phyloP scores from a whole-genome alignment of 1,140 invertebrate genomes.

The Monochamus saltuarius region DNA sequence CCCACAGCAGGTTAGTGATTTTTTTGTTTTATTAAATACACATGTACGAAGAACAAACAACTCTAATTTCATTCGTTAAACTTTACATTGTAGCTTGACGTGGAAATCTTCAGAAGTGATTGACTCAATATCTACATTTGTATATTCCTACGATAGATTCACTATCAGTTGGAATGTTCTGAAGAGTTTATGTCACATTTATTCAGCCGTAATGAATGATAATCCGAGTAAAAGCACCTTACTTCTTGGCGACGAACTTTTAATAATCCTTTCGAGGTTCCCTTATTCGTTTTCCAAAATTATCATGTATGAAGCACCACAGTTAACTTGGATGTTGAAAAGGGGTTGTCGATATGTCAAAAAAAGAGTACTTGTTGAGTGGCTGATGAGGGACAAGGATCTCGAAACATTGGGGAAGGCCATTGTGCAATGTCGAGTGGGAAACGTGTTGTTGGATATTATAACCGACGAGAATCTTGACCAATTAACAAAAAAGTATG shows the following conservation, averaged over 20 bases:
- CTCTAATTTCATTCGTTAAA: background rate
- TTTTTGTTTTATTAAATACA: too few species aligned
- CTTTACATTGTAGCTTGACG: background rate
- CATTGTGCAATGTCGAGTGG: background rate
- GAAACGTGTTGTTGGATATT: background rate
- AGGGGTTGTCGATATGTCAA: background rate
- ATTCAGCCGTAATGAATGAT: background rate
- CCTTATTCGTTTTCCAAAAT: background rate
- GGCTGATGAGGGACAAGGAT: background rate
- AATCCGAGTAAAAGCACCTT: background rate
- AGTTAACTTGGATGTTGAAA: constrained; percentile 5
- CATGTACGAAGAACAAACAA: too few species aligned
- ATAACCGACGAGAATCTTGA: background rate
- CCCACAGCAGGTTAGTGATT: constrained; percentile 5
- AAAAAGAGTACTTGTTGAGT: background rate
- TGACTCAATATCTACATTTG: background rate
- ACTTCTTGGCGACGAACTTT: constrained; percentile 3
- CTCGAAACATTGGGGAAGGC: background rate
- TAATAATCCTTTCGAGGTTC: constrained; percentile 1
- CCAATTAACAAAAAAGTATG: background rate
- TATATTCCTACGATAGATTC: constrained; percentile 1
- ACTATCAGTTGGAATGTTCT: background rate
- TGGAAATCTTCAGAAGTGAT: constrained; percentile 1
- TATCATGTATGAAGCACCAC: background rate
- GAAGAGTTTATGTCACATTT: constrained; percentile 6